phyloP scores from a whole-genome alignment of 2,797 vertebrate genomes.

The Acipenser transmontanus region DNA sequence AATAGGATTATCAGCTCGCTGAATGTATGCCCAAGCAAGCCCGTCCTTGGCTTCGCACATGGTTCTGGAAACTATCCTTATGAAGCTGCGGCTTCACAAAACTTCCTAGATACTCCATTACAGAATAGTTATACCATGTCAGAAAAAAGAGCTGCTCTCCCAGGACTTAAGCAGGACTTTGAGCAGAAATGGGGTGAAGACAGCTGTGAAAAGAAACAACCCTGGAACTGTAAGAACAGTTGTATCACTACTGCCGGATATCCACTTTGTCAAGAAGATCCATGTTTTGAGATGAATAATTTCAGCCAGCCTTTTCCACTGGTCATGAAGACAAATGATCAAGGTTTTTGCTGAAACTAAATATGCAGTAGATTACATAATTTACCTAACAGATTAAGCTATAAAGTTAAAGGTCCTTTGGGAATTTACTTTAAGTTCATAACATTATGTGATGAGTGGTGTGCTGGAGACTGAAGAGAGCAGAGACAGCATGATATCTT shows the following conservation, averaged over 20 bases:
- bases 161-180: neutral
- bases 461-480: too few species aligned
- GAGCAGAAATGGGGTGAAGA: neutral
- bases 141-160: neutral
- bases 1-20: slow-evolving; percentile 26
- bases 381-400: too few species aligned
- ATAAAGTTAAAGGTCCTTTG: too few species aligned
- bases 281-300: neutral
- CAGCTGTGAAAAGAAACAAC: neutral
- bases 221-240: neutral
- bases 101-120: slow-evolving; percentile 8
- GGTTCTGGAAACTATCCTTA: slow-evolving; percentile 24
- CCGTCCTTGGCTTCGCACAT: slow-evolving; percentile 14
- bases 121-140: slow-evolving; percentile 23
- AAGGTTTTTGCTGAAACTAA: neutral
- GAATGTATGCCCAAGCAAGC: slow-evolving; percentile 12
- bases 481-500: too few species aligned
- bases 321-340: too few species aligned
- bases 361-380: neutral
- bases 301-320: neutral
- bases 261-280: neutral
- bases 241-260: neutral
- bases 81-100: slow-evolving; percentile 27
- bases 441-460: too few species aligned
- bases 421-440: too few species aligned